A percentile compares a stretch with the other conserved stretches of the same genome.
Evolutionary conservation across 2,797 vertebrate genomes (phyloP).

Genomic region (Neosilurus mollespiculum): DNA sequence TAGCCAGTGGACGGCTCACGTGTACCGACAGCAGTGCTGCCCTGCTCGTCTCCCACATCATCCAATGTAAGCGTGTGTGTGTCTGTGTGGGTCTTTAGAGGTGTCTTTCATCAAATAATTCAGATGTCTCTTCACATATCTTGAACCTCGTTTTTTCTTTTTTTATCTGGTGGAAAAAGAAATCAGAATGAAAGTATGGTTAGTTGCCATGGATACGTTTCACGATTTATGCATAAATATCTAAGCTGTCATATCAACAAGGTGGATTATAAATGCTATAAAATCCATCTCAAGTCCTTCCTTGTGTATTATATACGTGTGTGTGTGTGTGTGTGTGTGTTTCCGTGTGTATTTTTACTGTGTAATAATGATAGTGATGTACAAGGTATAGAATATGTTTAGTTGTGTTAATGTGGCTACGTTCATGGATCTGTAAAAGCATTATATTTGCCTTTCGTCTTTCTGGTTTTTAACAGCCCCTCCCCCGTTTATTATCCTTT

Average conservation of each 20-base stretch:
- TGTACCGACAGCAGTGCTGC: constrained; percentile 92
- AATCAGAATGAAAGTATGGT: constrained; percentile 57
- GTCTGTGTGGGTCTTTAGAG: background rate
- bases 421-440: background rate
- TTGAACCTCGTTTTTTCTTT: background rate
- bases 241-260: constrained; percentile 27
- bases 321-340: too few relatives aligned
- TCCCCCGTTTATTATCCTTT: background rate
- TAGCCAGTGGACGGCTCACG: constrained; percentile 84
- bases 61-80: constrained; percentile 86
- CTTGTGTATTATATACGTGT: background rate
- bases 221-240: constrained; percentile 19
- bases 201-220: constrained; percentile 70
- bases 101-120: background rate
- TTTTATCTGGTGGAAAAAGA: constrained; percentile 24
- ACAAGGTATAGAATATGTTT: background rate
- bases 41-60: constrained; percentile 92
- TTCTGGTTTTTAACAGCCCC: constrained; percentile 8
- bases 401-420: background rate
- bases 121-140: background rate
- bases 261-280: background rate
- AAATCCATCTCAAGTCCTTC: constrained; percentile 1
- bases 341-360: background rate
- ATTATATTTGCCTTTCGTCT: constrained; percentile 8
- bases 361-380: background rate